Base-by-base conservation (phyloP, 2,797 vertebrate species). In the Acanthis flammea region DNA sequence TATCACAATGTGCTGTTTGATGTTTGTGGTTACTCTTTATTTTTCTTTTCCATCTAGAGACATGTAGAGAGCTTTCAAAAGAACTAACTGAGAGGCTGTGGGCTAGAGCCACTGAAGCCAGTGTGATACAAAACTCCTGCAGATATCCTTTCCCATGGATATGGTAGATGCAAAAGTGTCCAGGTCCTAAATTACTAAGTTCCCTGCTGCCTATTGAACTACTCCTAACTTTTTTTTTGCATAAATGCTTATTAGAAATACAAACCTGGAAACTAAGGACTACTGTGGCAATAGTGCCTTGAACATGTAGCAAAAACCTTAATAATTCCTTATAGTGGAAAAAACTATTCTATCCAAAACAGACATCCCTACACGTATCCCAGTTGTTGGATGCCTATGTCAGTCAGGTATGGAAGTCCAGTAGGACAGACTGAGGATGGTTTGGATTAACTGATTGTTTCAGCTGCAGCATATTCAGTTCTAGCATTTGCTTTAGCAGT, bases 311-410 rank as follows among this genome's bases (percentile, higher is more conserved):
- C 15, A 71, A 68, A 72, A 88, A 25, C 7, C 4, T 21, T 53
- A 48, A 6, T 61, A 31, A 50, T 50, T 77, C 27, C 12, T 53
- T 31, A 19, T 4, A 35, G 14, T 74, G 8, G 53, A 67, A 81
- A 83, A 35, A 57, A 31, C 0, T 2, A 7, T 11, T 57, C 0
- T 48, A 37, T 77, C 54, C 18, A 31, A 68, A 92, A 25, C 7
- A n/a, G 31, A 51, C 2, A 5, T 35, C 37, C 37, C 16, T 68
- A 21, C 7, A 53, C 5, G 7, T 55, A 5, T 39, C 11, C 0
- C 0, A 55, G 8, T 28, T 75, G 16, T 14, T 72, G 63, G 45
- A 45, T 61, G 14, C 8, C 19, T 11, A 5, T 30, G 24, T 7
- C 21, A 70, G 24, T 44, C 63, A n/a, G 30, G 31, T 76, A 30